phyloP scores from a whole-genome alignment of 2,888 invertebrate species.

The Ecdyonurus torrentis region DNA sequence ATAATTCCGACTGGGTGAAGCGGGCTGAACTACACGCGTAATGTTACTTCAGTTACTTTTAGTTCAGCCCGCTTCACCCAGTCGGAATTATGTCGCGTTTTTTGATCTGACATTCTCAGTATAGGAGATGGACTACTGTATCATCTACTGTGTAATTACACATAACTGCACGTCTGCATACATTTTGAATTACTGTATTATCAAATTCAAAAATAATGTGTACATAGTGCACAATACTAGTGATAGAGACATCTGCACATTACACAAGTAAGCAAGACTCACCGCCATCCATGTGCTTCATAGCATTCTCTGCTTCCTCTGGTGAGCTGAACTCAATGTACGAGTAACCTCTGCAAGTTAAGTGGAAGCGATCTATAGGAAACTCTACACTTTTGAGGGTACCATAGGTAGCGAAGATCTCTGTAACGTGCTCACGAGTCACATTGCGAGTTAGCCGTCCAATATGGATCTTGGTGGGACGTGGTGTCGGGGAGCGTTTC shows the following conservation, averaged over 20 bases:
- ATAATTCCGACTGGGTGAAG: too few species aligned
- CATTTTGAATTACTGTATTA: conserved; percentile 9
- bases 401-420: conserved; percentile 83
- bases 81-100: too few species aligned
- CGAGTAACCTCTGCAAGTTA: conserved; percentile 75
- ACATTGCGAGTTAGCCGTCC: conserved; percentile 87
- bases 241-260: background rate
- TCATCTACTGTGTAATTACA: too few species aligned
- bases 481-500: conserved; percentile 66
- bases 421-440: conserved; percentile 71
- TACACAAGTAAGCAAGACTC: conserved; percentile 13
- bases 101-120: too few species aligned
- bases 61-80: too few species aligned
- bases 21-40: too few species aligned
- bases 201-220: background rate
- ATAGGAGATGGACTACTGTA: too few species aligned
- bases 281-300: conserved; percentile 99
- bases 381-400: conserved; percentile 78
- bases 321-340: conserved; percentile 88
- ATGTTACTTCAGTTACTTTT: too few species aligned
- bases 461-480: conserved; percentile 86
- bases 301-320: conserved; percentile 95
- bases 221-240: background rate
- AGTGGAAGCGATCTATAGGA: conserved; percentile 73
- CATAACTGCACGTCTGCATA: too few species aligned